Base-by-base conservation (phyloP, 1,140 invertebrate genomes). In the Anadara kagoshimensis region DNA sequence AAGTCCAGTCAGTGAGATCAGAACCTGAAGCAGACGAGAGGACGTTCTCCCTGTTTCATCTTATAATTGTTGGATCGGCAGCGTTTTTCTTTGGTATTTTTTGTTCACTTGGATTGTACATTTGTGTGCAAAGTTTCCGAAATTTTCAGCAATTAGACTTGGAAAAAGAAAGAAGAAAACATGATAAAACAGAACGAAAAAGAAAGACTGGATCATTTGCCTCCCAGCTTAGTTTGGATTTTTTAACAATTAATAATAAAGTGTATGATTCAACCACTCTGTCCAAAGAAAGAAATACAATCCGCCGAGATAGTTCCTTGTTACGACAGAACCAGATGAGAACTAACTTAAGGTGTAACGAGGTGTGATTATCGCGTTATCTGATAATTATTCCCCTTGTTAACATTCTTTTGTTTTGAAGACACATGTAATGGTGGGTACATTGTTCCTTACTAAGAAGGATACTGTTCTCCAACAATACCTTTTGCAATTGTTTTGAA, bases 21-120 rank as follows among this genome's bases (percentile, higher is more conserved):
- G 44, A 45, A 22, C 49, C 45, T 8, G 59, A 47, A 53, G 43
- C 49, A 10, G 43, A 69, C 10, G 26, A 26, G 14, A 69, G 58
- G 24, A 61, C 58, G 5, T 75, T 71, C 26, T 62, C 75, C 2
- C 59, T 79, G 29, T 66, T 81, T 47, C 78, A 84, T 58, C 68
- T 84, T 20, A 76, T 81, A 20, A 67, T 81, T 11, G 69, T 79
- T 16, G 79, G 64, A 16, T 63, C 77, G 18, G 64, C 77, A 20
- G 67, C 76, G 8, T 84, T 84, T 65, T 24, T 80, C 22, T 65
- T 84, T 36, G 83, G 83, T n/a, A 78, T 78, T 7, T 61, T 82
- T 26, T 29, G 77, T 8, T 76, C 66, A 12, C 69, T 84, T 4
- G 78, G 77, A 0, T 57, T 83, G 18, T 78, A 75, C 63, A 36